A percentile compares a stretch with the other conserved stretches of the same genome.
phyloP scores from a whole-genome alignment of 2,113 vertebrate genomes.

The Tychaedon coryphoeus region DNA sequence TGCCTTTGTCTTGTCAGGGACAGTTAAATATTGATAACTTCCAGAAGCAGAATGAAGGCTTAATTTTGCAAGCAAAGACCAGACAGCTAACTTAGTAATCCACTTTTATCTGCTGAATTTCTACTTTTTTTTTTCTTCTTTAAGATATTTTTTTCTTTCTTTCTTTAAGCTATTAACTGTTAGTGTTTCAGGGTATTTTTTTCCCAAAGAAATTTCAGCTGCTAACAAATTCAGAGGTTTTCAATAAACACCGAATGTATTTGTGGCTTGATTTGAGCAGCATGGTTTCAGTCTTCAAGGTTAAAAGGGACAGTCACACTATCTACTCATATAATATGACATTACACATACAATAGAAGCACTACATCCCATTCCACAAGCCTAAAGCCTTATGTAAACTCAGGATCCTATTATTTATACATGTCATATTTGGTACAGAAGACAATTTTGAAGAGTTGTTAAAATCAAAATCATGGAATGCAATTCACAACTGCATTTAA shows the following conservation, averaged over 20 bases:
- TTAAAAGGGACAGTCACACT: neutral
- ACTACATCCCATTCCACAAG: neutral
- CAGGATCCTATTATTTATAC: neutral
- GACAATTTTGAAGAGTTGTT: neutral
- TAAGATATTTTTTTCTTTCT: neutral
- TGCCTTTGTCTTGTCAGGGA: conserved; percentile 32
- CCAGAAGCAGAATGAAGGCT: neutral
- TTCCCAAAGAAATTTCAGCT: neutral
- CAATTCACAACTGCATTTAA: neutral
- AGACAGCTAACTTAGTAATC: neutral
- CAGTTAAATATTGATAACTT: conserved; percentile 63
- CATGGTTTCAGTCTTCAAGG: neutral
- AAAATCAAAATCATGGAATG: neutral
- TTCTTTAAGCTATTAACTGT: neutral
- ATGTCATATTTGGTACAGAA: neutral
- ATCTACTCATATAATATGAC: neutral
- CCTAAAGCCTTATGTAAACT: neutral
- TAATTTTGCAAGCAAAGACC: conserved; percentile 9
- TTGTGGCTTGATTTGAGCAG: neutral
- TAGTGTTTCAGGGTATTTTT: neutral
- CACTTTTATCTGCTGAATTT: neutral
- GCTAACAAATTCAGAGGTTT: neutral
- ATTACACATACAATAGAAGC: neutral
- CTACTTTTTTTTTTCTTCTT: neutral
- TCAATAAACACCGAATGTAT: neutral